Evolutionary conservation across 2,113 vertebrate genomes (phyloP).

Genomic region (Benitochromis conjunctus): DNA sequence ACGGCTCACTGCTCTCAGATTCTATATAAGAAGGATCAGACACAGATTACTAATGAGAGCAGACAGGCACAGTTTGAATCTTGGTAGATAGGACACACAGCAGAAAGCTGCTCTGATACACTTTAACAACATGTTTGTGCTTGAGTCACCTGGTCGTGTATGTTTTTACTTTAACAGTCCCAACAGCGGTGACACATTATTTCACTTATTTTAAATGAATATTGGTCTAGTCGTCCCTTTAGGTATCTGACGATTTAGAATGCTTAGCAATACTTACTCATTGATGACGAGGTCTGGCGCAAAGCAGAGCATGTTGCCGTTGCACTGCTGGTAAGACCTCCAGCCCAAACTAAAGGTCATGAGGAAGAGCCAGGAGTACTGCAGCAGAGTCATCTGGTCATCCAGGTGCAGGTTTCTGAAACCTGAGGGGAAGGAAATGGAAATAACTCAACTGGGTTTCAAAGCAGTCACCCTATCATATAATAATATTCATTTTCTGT

Average conservation of each 20-base stretch:
- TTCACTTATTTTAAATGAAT: not conserved
- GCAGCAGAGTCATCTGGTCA: slow-evolving; percentile 98
- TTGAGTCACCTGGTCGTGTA: not conserved
- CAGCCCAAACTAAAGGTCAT: slow-evolving; percentile 95
- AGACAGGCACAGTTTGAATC: slow-evolving; percentile 19
- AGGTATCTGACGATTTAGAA: not conserved
- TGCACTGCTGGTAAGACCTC: slow-evolving; percentile 93
- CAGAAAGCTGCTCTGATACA: not conserved
- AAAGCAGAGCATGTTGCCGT: slow-evolving; percentile 87
- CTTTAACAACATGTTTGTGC: not conserved
- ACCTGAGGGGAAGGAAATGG: slow-evolving; percentile 66
- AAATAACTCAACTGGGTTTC: not conserved
- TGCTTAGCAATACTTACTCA: slow-evolving; percentile 78
- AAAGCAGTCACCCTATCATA: not conserved
- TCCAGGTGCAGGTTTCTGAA: slow-evolving; percentile 96
- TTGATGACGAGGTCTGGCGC: slow-evolving; percentile 96
- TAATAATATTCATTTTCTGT: not conserved
- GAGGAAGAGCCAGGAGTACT: slow-evolving; percentile 98
- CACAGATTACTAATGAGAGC: slow-evolving; percentile 10
- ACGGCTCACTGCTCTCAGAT: not conserved
- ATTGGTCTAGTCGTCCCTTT: not conserved
- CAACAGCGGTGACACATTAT: not conserved
- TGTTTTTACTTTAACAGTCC: not conserved
- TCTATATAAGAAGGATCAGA: not conserved
- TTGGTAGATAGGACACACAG: not conserved